Percentiles rank a stretch among this genome's conserved stretches.
These are phyloP conservation scores for Hofmannophila pseudospretella DNA, from an alignment of 2,888 invertebrate species.

Conservation along the genomic window DNA sequence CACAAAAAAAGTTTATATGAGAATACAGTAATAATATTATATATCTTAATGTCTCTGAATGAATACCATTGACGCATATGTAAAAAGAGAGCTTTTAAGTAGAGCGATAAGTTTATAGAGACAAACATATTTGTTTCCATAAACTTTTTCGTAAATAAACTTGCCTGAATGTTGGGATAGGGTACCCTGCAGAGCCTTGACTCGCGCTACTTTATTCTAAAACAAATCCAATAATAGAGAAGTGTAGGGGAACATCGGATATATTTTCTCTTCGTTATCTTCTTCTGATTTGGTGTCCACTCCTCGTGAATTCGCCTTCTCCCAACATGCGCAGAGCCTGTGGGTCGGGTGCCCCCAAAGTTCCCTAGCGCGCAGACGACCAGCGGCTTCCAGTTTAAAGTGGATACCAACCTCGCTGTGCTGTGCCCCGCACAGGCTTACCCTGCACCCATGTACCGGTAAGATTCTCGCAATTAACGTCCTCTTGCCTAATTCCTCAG, in stretches of 20 bases:
- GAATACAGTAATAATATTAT: too few relatives aligned
- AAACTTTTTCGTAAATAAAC: constrained; percentile 35
- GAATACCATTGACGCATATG: background rate
- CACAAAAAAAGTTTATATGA: background rate
- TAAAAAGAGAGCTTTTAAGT: constrained; percentile 1
- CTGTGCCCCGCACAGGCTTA: constrained; percentile 85
- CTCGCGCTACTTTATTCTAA: constrained; percentile 40
- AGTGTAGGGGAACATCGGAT: constrained; percentile 38
- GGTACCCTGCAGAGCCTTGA: constrained; percentile 89
- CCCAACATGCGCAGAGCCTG: constrained; percentile 81
- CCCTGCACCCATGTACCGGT: constrained; percentile 85
- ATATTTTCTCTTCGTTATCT: constrained; percentile 14
- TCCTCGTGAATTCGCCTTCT: constrained; percentile 66
- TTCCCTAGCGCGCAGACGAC: constrained; percentile 78
- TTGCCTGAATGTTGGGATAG: constrained; percentile 99
- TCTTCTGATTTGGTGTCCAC: constrained; percentile 28
- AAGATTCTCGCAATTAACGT: constrained; percentile 60
- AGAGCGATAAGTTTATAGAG: constrained; percentile 23
- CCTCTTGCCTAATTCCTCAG: constrained; percentile 53
- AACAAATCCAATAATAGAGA: constrained; percentile 21
- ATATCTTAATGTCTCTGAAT: too few relatives aligned
- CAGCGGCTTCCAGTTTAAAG: constrained; percentile 79
- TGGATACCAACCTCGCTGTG: constrained; percentile 74
- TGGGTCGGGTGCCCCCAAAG: constrained; percentile 82
- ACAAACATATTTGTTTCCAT: constrained; percentile 53